These are phyloP conservation scores for Tortricodes alternella DNA, from an alignment of 2,888 invertebrate genomes.

Conservation along the genomic window DNA sequence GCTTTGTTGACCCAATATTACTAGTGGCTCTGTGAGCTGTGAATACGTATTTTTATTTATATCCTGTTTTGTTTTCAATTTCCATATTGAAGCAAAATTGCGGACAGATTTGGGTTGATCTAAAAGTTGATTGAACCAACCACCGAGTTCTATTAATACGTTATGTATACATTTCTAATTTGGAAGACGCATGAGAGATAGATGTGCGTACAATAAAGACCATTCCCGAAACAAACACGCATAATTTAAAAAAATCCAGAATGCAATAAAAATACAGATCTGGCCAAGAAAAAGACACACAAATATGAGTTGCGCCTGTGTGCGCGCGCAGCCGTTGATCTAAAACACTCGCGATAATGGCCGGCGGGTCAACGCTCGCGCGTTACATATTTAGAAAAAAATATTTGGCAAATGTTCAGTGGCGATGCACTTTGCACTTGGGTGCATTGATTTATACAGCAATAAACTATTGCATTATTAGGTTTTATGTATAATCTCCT, in stretches of 20 bases:
- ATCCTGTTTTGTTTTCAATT: too few species aligned
- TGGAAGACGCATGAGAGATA: too few species aligned
- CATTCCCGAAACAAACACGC: not conserved
- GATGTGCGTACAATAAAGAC: too few species aligned
- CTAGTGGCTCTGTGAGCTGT: not conserved
- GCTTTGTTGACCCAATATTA: not conserved
- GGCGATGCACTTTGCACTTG: slow-evolving; percentile 51
- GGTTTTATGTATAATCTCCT: not conserved
- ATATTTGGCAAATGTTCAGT: slow-evolving; percentile 81
- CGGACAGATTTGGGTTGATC: too few species aligned
- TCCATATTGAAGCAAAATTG: too few species aligned
- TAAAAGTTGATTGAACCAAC: too few species aligned
- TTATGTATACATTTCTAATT: too few species aligned
- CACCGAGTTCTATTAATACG: too few species aligned
- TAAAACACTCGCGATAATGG: slow-evolving; percentile 78
- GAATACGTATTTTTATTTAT: too few species aligned
- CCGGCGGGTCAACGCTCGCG: slow-evolving; percentile 62
- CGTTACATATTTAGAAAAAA: slow-evolving; percentile 83
- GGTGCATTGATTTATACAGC: slow-evolving; percentile 38
- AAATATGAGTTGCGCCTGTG: not conserved
- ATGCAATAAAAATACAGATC: slow-evolving; percentile 26
- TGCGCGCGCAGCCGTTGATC: slow-evolving; percentile 68
- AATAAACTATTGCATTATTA: not conserved
- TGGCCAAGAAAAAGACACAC: slow-evolving; percentile 13
- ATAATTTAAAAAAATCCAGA: slow-evolving; percentile 18